Evolutionary conservation across 2,797 vertebrate genomes (phyloP).

Genomic region (Rhinogobio ventralis): DNA sequence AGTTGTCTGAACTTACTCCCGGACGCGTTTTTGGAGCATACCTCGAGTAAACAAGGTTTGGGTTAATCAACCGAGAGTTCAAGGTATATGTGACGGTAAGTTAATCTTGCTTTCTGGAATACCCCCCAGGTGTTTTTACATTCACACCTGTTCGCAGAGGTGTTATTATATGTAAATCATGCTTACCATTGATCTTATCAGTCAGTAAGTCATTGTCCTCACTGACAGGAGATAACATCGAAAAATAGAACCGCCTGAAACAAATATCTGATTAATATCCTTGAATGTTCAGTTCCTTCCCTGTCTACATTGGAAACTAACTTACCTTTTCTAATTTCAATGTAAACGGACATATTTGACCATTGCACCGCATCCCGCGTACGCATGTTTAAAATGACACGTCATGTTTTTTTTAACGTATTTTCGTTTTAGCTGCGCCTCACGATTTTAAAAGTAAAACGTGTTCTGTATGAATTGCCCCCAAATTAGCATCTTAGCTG

Average conservation of each 20-base stretch:
- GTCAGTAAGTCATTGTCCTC: neutral
- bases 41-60: no score
- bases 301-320: neutral
- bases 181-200: neutral
- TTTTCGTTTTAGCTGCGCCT: neutral
- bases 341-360: neutral
- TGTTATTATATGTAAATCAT: neutral
- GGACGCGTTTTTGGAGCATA: no score
- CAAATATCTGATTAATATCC: neutral
- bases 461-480: neutral
- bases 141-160: neutral
- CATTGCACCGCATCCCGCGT: neutral
- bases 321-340: neutral
- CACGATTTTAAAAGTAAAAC: neutral
- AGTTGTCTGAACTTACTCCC: no score
- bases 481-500: neutral
- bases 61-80: no score
- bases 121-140: neutral
- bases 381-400: neutral
- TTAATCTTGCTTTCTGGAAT: no score
- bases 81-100: no score
- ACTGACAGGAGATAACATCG: neutral
- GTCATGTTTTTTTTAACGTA: accelerated
- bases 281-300: neutral
- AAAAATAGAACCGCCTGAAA: neutral